Evolutionary conservation across 2,113 vertebrate genomes (phyloP).

Genomic region (Aegotheles bennettii): DNA sequence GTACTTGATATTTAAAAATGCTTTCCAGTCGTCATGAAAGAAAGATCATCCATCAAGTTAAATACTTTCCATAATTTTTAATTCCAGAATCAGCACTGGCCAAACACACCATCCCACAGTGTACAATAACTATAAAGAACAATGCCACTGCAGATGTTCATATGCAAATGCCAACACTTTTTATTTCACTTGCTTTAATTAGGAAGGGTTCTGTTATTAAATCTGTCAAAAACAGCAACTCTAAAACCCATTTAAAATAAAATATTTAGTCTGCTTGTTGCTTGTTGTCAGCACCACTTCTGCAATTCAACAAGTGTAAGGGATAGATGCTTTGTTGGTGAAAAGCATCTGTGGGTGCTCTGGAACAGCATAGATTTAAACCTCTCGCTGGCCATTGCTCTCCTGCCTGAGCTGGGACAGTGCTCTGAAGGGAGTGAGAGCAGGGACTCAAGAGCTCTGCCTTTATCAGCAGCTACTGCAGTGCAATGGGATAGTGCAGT

Average conservation of each 20-base stretch:
- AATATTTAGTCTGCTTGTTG: not conserved
- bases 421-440: not conserved
- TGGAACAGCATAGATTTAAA: not conserved
- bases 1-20: slow-evolving; percentile 18
- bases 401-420: not conserved
- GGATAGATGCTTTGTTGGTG: not conserved
- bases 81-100: not conserved
- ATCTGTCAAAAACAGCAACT: slow-evolving; percentile 6
- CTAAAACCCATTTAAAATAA: not conserved
- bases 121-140: slow-evolving; percentile 17
- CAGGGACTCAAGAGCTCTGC: accelerated
- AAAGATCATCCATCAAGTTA: not conserved
- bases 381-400: not conserved
- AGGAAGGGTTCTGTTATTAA: slow-evolving; percentile 12
- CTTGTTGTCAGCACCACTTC: not conserved
- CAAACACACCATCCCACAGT: not conserved
- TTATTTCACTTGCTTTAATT: slow-evolving; percentile 60
- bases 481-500: not conserved
- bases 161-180: slow-evolving; percentile 43
- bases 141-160: slow-evolving; percentile 40
- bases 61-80: slow-evolving; percentile 22
- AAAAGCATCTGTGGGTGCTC: not conserved
- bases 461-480: not conserved
- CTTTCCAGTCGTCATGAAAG: not conserved
- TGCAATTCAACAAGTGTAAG: not conserved